Evolutionary conservation across 2,113 vertebrate species (phyloP).

Genomic region (Oenanthe oenanthe): DNA sequence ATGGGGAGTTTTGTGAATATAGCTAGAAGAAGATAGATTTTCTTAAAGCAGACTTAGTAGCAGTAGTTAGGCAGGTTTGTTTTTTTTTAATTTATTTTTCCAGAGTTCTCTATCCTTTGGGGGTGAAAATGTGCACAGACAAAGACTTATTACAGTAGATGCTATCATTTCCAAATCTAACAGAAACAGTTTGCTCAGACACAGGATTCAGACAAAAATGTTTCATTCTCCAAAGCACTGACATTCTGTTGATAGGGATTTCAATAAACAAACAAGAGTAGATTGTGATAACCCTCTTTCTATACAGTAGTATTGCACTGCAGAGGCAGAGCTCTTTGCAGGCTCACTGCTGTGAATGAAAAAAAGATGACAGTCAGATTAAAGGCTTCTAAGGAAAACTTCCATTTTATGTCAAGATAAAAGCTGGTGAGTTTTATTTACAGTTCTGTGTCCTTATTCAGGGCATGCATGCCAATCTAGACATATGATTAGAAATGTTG

Average conservation of each 20-base stretch:
- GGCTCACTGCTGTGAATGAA: conserved; percentile 18
- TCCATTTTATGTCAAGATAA: conserved; percentile 42
- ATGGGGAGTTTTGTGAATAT: background rate
- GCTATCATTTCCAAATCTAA: conserved; percentile 38
- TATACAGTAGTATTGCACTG: background rate
- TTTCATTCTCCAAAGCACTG: conserved; percentile 47
- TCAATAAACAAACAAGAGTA: conserved; percentile 55
- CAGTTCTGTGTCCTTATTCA: background rate
- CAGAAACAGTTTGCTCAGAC: conserved; percentile 38
- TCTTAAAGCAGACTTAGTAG: background rate
- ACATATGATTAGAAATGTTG: background rate
- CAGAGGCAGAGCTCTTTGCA: conserved; percentile 40
- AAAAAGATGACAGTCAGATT: conserved; percentile 35
- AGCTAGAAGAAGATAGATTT: background rate
- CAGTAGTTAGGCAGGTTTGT: background rate
- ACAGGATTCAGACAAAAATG: conserved; percentile 32
- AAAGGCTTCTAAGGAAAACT: conserved; percentile 38
- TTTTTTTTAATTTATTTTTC: background rate
- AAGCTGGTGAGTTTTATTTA: conserved; percentile 30
- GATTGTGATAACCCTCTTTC: conserved; percentile 41
- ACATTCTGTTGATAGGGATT: conserved; percentile 30
- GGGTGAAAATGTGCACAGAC: background rate
- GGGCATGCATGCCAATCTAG: background rate
- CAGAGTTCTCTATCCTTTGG: background rate
- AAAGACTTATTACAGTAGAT: conserved; percentile 34